phyloP scores from a whole-genome alignment of 2,888 invertebrate species.

The Pachycephus smyrnensis region DNA sequence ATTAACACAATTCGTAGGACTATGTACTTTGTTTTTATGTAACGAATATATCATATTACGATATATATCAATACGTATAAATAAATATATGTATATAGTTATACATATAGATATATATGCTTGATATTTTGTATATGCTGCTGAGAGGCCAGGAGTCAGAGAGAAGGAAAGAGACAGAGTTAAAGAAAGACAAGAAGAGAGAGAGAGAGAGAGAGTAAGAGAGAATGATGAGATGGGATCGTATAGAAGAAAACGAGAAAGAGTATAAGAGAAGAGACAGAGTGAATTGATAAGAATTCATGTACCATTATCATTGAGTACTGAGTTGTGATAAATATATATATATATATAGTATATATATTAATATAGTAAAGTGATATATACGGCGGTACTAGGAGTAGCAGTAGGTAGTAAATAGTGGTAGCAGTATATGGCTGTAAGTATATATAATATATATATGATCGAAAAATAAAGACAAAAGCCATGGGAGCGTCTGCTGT shows the following conservation, averaged over 20 bases:
- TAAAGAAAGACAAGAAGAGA: neutral
- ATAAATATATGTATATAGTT: constrained; percentile 18
- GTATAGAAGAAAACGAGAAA: neutral
- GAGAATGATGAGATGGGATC: too few relatives aligned
- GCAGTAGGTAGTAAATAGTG: neutral
- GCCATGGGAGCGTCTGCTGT: neutral
- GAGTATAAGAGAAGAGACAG: too few relatives aligned
- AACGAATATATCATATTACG: neutral
- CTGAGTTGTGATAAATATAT: neutral
- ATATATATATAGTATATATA: too few relatives aligned
- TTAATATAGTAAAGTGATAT: neutral
- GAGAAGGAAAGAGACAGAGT: neutral
- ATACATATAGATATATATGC: constrained; percentile 11
- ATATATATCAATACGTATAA: constrained; percentile 9
- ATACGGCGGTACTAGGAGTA: neutral
- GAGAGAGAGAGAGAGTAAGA: neutral
- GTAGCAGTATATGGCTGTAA: neutral
- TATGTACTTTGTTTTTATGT: constrained; percentile 26
- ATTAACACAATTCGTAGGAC: constrained; percentile 24
- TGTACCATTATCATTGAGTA: neutral
- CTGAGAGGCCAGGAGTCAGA: neutral
- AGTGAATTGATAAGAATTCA: neutral
- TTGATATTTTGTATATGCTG: neutral
- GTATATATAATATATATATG: neutral
- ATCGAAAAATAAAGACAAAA: neutral